Evolutionary conservation across 1,140 invertebrate genomes (phyloP), one percentile per base, ranked within the genome.

Genomic region (Acromyrmex heyeri): DNA sequence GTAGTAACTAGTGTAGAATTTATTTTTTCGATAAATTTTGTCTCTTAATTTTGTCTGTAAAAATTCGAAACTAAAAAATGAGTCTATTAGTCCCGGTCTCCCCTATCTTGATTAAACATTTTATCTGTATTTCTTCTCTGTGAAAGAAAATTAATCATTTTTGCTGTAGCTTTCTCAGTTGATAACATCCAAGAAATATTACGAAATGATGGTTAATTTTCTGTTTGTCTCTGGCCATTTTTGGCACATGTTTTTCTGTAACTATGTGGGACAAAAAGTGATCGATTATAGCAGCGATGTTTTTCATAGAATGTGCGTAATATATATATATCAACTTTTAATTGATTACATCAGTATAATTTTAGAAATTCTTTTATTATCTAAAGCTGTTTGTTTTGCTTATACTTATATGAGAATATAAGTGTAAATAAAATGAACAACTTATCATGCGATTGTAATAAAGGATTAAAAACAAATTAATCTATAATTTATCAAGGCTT

Each of bases 211-310:
- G 0, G 1, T 65, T 12, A 65, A 14, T n/a, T 53, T 55, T 50
- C 0, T 78, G 1, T 24, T 85, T 1, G 14, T 65, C 7, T 0
- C 34, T 21, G 61, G 48, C 4, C 62, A 65, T 21, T 65, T 85
- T 53, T 55, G 59, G 21, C n/a, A 85, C 6, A 48, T 64, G 44
- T 64, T 78, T 10, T 59, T n/a, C 16, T n/a, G 14, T 14, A 77
- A 77, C 4, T 77, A 77, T 27, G 6, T 50, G 5, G 75, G 75
- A 53, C 61, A 76, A 30, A 2, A 55, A 53, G 14, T 81, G 7
- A 61, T 53, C 10, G 34, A 86, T 65, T 24, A 72, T 16, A 72
- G 55, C 18, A 34, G 59, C n/a, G 14, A 75, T 24, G 44, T 83
- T n/a, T 30, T 38, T 44, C 18, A 78, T 38, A 72, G 10, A 59